Base-by-base conservation (phyloP, 2,797 vertebrate genomes). In the Trachops cirrhosus region DNA sequence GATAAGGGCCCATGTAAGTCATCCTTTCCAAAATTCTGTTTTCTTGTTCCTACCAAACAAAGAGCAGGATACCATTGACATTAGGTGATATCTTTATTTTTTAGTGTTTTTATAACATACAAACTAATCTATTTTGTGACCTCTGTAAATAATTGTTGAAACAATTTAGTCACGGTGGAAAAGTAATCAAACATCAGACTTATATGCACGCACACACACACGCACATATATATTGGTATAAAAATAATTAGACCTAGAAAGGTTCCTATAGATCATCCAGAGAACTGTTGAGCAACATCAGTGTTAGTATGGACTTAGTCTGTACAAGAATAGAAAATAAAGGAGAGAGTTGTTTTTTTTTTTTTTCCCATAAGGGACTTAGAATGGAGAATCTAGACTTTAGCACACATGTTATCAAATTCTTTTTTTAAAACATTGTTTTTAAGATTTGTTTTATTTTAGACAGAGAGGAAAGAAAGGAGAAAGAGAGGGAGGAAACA, bases 41-140 rank as follows among this genome's bases (percentile, higher is more conserved):
- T 2, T 89, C 19, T 67, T 9, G 6, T 67, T 46, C 50, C 39
- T 78, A 3, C 3, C 0, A 9, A 22, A 37, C 50, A 57, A 77
- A 85, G 8, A 87, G 16, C 1, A 5, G 29, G 2, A 39, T 3
- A 1, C 0, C 29, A 29, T 0, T 59, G 5, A 18, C 34, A 8
- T 15, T 10, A 89, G 32, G 5, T n/a, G 26, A 19, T n/a, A 10
- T 3, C 22, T 87, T 15, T 1, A 19, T 67, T 39, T 4, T 4
- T 41, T n/a, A 77, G 1, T 50, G 37, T 82, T 92, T 9, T 11
- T 54, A 34, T n/a, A 59, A 32, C 14, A 50, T 24, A 48, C 5
- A 68, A 70, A 80, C 0, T 21, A 57, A 87, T 32, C 9, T 32
- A 34, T 83, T 78, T 46, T 26, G 1, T 16, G n/a, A 32, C 4